Conservation (phyloP, 2,888 invertebrate species). For the Tetramorium bicarinatum region DNA sequence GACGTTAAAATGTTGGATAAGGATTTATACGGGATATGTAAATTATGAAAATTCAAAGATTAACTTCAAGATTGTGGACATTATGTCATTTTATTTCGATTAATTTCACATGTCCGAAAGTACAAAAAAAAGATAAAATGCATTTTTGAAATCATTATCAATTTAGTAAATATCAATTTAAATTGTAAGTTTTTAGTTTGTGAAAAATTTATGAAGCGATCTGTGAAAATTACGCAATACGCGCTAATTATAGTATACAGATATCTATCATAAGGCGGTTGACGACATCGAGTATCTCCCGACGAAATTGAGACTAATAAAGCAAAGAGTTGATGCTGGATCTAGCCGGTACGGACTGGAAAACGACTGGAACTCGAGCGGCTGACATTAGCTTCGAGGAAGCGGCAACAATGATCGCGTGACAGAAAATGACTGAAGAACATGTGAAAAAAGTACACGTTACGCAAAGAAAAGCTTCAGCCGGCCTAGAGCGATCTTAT, state of each 20-base stretch:
- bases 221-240: not conserved
- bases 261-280: constrained; percentile 28
- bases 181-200: not conserved
- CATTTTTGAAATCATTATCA: not conserved
- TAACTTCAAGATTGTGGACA: not conserved
- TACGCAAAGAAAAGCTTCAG: not conserved
- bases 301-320: constrained; percentile 55
- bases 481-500: not conserved
- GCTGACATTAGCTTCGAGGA: constrained; percentile 23
- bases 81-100: not conserved
- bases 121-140: not conserved
- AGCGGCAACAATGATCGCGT: constrained; percentile 25
- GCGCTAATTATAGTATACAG: constrained; percentile 16
- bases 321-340: constrained; percentile 32
- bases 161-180: not conserved
- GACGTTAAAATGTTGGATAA: not conserved
- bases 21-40: no score
- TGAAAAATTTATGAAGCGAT: not conserved
- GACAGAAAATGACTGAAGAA: constrained; percentile 9
- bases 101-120: not conserved
- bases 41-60: not conserved
- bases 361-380: constrained; percentile 11
- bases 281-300: constrained; percentile 25
- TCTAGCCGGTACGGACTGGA: constrained; percentile 47
- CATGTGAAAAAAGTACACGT: not conserved